Conservation (phyloP, 2,888 invertebrate genomes). For the Elgonia sp. region DNA sequence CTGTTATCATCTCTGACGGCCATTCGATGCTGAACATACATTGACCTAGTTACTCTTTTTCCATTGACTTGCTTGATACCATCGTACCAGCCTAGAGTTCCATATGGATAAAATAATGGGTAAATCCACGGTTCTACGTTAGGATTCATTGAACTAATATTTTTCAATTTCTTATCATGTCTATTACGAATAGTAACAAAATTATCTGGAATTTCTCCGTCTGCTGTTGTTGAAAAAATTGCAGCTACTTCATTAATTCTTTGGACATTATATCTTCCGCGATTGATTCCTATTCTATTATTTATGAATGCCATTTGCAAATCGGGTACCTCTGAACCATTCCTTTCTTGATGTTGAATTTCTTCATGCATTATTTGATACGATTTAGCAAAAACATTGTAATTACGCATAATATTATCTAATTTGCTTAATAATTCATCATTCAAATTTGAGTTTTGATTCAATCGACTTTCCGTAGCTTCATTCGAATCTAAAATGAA, state of each 20-base stretch:
- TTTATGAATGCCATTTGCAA: not conserved
- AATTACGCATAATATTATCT: not conserved
- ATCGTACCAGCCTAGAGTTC: not conserved
- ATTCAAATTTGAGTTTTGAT: not conserved
- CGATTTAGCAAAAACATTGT: no score
- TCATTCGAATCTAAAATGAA: not conserved
- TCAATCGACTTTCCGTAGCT: not conserved
- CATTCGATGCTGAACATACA: no score
- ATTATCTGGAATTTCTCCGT: not conserved
- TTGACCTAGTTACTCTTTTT: no score
- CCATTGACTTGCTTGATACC: not conserved
- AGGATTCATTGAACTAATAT: no score
- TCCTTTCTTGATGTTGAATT: not conserved
- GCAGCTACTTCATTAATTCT: not conserved
- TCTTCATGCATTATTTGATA: conserved; percentile 10
- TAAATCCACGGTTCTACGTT: no score
- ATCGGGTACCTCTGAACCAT: not conserved
- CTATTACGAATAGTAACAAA: not conserved
- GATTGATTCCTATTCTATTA: not conserved
- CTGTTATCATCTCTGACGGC: no score
- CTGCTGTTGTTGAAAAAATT: not conserved
- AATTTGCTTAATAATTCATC: not conserved
- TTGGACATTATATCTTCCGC: conserved; percentile 3
- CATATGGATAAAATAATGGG: no score
- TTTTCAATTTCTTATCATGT: not conserved